Evolutionary conservation across 2,888 invertebrate genomes (phyloP).

Genomic region (Helicoverpa assulta): DNA sequence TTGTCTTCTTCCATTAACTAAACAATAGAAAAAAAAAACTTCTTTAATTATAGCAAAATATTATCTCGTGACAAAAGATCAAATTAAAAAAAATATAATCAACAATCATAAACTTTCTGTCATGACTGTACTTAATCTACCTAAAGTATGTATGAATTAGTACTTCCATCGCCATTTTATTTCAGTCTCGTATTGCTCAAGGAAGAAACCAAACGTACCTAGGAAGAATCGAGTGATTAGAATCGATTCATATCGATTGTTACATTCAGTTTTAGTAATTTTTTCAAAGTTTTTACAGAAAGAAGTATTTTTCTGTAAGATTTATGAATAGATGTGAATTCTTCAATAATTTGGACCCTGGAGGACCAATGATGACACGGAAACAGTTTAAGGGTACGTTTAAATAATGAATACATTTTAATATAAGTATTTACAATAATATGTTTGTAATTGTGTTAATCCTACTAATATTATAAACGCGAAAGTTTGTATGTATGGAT

Average conservation of each 20-base stretch:
- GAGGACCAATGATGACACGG: constrained; percentile 27
- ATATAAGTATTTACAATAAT: too few species aligned
- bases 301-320: not conserved
- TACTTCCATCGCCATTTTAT: not conserved
- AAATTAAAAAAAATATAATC: not conserved
- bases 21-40: too few species aligned
- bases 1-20: too few species aligned
- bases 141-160: constrained; percentile 3
- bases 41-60: too few species aligned
- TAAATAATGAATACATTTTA: too few species aligned
- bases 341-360: constrained; percentile 14
- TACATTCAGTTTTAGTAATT: not conserved
- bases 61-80: too few species aligned
- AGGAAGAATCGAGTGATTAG: not conserved
- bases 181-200: constrained; percentile 1
- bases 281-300: not conserved
- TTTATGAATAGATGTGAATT: constrained; percentile 12
- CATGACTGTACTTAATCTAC: constrained; percentile 19
- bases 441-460: too few species aligned
- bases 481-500: too few species aligned
- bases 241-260: not conserved
- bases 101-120: not conserved
- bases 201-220: not conserved
- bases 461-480: too few species aligned
- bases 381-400: constrained; percentile 41